Evolutionary conservation across 2,888 invertebrate species (phyloP).

Genomic region (Chymomyza amoena): DNA sequence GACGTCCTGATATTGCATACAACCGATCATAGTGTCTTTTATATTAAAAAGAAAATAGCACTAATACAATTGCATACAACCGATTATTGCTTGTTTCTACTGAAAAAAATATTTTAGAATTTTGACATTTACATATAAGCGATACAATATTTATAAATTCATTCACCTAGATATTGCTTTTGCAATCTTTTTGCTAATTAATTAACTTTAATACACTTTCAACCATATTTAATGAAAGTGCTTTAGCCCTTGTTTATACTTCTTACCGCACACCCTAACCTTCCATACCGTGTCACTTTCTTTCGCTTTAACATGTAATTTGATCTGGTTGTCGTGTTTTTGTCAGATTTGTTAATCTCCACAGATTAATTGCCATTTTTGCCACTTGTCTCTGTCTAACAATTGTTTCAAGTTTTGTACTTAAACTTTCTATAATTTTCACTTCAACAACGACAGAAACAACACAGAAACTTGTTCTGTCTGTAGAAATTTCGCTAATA

Average conservation of each 20-base stretch:
- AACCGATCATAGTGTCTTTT: too few species aligned
- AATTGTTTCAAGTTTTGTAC: conserved; percentile 57
- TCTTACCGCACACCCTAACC: neutral
- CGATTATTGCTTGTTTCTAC: too few species aligned
- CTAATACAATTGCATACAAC: too few species aligned
- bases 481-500: conserved; percentile 50
- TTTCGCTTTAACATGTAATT: conserved; percentile 12
- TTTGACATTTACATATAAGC: too few species aligned
- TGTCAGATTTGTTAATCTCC: conserved; percentile 41
- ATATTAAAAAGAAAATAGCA: too few species aligned
- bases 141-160: too few species aligned
- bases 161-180: too few species aligned
- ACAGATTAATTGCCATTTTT: conserved; percentile 55
- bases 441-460: conserved; percentile 34
- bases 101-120: too few species aligned
- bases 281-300: neutral
- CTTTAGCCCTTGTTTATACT: neutral
- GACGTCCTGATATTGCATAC: too few species aligned
- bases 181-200: too few species aligned
- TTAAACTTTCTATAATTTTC: conserved; percentile 58
- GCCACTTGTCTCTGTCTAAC: conserved; percentile 30
- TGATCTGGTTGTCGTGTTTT: conserved; percentile 6
- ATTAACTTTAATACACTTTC: neutral
- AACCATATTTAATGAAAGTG: neutral
- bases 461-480: conserved; percentile 51